Percentiles rank a stretch among this genome's conserved stretches.
Evolutionary conservation across 2,888 invertebrate genomes (phyloP).

Genomic region (Tetanocera ferruginea): DNA sequence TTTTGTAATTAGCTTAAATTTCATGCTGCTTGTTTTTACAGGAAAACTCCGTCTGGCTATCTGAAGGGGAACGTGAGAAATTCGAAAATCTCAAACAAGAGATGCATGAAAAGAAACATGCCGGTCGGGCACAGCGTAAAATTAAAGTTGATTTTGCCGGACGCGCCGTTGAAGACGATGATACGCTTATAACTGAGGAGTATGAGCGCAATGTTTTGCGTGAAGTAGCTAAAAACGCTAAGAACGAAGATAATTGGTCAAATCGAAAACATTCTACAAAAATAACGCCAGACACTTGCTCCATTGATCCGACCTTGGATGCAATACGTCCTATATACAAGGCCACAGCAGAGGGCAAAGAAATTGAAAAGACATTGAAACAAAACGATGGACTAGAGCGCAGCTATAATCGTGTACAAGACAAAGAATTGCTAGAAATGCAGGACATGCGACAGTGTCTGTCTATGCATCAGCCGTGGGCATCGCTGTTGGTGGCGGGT

Average conservation of each 20-base stretch:
- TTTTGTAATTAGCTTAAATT: neutral
- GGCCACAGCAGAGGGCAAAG: slow-evolving; percentile 47
- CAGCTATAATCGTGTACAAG: slow-evolving; percentile 76
- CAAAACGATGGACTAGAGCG: slow-evolving; percentile 56
- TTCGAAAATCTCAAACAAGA: slow-evolving; percentile 78
- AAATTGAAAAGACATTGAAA: slow-evolving; percentile 26
- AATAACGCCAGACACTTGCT: slow-evolving; percentile 42
- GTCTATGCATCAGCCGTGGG: slow-evolving; percentile 97
- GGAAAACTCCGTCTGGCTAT: slow-evolving; percentile 86
- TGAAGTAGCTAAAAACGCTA: slow-evolving; percentile 67
- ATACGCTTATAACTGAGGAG: slow-evolving; percentile 60
- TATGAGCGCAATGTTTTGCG: slow-evolving; percentile 68
- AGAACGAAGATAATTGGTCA: slow-evolving; percentile 52
- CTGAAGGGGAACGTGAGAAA: slow-evolving; percentile 77
- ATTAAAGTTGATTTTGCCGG: slow-evolving; percentile 85
- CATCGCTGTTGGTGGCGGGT: slow-evolving; percentile 90
- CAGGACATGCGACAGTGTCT: slow-evolving; percentile 88
- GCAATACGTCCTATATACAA: slow-evolving; percentile 57
- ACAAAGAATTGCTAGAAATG: slow-evolving; percentile 84
- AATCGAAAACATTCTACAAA: slow-evolving; percentile 47
- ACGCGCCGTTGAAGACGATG: slow-evolving; percentile 72
- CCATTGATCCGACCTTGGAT: slow-evolving; percentile 54
- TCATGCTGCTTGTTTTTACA: slow-evolving; percentile 37
- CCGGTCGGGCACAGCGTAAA: slow-evolving; percentile 77
- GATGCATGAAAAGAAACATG: slow-evolving; percentile 78